phyloP scores from a whole-genome alignment of 2,888 invertebrate species.

The Kryphioiulus occultus region DNA sequence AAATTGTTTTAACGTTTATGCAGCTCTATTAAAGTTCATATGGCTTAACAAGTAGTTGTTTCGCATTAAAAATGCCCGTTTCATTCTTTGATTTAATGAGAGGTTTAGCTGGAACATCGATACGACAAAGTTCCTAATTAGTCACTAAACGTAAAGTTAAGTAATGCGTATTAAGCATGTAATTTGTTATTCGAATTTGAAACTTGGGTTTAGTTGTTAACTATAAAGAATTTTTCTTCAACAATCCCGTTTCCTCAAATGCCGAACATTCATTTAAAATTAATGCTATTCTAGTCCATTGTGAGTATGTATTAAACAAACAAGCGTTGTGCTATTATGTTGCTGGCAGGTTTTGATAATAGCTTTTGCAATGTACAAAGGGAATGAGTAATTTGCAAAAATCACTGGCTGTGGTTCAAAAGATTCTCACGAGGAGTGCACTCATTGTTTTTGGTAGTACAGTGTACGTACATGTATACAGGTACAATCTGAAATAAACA shows the following conservation, averaged over 20 bases:
- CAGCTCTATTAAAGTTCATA: no score
- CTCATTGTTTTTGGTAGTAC: not conserved
- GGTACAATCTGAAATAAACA: not conserved
- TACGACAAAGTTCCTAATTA: no score
- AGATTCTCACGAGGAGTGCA: not conserved
- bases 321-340: not conserved
- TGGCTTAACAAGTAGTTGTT: not conserved
- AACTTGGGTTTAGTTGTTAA: not conserved
- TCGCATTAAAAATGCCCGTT: not conserved
- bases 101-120: no score
- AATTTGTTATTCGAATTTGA: not conserved
- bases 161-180: not conserved
- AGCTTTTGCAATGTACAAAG: not conserved
- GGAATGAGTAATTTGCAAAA: not conserved
- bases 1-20: no score
- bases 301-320: not conserved
- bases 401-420: not conserved
- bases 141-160: not conserved
- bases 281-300: not conserved
- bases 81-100: no score
- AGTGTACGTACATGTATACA: no score
- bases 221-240: not conserved
- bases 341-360: conserved; percentile 5
- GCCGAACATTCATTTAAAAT: not conserved
- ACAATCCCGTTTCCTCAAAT: not conserved